phyloP scores from a whole-genome alignment of 2,888 invertebrate species.

The Aleiodes testaceus region DNA sequence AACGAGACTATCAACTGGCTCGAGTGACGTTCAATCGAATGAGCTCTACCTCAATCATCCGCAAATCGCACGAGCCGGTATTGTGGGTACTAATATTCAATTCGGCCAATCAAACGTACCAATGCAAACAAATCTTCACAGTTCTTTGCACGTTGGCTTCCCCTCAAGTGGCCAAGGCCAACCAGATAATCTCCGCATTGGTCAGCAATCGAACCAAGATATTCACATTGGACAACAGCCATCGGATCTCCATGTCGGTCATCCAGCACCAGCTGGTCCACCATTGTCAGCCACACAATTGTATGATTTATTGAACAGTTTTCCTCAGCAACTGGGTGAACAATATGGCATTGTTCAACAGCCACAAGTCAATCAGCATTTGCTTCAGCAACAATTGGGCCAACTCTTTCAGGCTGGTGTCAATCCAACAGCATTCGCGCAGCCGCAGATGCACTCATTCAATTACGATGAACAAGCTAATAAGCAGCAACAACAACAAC shows the following conservation, averaged over 20 bases:
- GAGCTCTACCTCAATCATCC: constrained; percentile 61
- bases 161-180: constrained; percentile 58
- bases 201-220: constrained; percentile 14
- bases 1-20: constrained; percentile 54
- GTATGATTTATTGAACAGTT: constrained; percentile 65
- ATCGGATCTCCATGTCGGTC: constrained; percentile 65
- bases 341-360: constrained; percentile 62
- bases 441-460: constrained; percentile 68
- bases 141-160: constrained; percentile 65
- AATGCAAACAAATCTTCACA: constrained; percentile 67
- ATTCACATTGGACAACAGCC: constrained; percentile 55
- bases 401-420: constrained; percentile 61
- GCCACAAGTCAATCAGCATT: constrained; percentile 64
- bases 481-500: constrained; percentile 61
- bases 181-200: background rate
- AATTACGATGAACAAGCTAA: constrained; percentile 68
- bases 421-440: constrained; percentile 61
- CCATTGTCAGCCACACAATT: constrained; percentile 64
- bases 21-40: constrained; percentile 59
- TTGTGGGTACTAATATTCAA: constrained; percentile 50
- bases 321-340: constrained; percentile 62
- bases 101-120: constrained; percentile 58
- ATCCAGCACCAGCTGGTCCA: constrained; percentile 61
- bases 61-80: constrained; percentile 51
- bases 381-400: constrained; percentile 67